phyloP scores from a whole-genome alignment of 2,797 vertebrate genomes.

The Schizothorax lantsangensis region DNA sequence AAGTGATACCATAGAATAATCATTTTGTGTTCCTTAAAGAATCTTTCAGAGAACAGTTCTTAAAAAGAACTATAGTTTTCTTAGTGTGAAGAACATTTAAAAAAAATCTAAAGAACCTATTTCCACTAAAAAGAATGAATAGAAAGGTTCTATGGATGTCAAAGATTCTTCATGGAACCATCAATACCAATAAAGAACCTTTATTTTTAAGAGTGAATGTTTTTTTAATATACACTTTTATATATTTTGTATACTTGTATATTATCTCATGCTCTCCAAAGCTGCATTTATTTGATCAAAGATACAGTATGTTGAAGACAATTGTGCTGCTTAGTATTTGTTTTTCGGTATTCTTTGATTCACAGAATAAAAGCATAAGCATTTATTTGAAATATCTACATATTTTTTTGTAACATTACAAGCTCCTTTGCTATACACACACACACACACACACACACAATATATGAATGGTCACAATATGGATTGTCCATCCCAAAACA shows the following conservation, averaged over 20 bases:
- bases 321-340: background rate
- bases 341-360: background rate
- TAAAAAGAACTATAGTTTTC: background rate
- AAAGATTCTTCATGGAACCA: background rate
- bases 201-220: background rate
- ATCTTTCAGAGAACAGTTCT: background rate
- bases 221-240: background rate
- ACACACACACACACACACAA: too few species aligned
- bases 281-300: background rate
- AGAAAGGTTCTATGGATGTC: background rate
- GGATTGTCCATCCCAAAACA: too few species aligned
- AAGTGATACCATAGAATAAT: background rate
- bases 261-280: background rate
- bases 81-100: too few species aligned
- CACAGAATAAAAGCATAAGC: background rate
- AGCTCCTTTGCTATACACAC: background rate
- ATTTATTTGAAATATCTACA: background rate
- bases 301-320: background rate
- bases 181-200: background rate
- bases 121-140: background rate
- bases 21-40: background rate
- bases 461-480: background rate
- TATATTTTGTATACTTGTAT: background rate
- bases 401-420: too few species aligned
- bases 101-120: background rate